Conservation (phyloP, 2,888 invertebrate genomes). For the Embidobia sp. region DNA sequence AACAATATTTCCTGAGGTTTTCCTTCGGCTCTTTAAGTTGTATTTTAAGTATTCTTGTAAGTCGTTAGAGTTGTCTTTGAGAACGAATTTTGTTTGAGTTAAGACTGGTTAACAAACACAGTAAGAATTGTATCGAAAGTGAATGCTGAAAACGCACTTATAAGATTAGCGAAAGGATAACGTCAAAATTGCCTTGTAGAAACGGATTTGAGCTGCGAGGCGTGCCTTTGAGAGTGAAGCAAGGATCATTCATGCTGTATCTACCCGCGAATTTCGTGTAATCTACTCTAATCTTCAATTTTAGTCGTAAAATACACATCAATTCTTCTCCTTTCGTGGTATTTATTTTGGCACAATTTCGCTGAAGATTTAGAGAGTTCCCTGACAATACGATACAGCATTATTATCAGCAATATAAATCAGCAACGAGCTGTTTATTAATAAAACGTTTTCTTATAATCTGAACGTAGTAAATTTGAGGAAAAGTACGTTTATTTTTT, state of each 20-base stretch:
- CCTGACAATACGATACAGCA: neutral
- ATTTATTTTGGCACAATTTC: conserved; percentile 29
- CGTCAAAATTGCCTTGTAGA: conserved; percentile 55
- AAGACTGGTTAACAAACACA: conserved; percentile 22
- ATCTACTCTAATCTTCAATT: conserved; percentile 58
- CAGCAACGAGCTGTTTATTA: too few species aligned
- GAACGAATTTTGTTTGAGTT: too few species aligned
- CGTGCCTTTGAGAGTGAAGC: conserved; percentile 70
- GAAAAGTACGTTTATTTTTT: too few species aligned
- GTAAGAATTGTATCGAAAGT: conserved; percentile 39
- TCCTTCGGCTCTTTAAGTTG: too few species aligned
- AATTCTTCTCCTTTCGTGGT: conserved; percentile 14
- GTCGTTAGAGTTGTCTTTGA: too few species aligned
- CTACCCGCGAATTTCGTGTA: conserved; percentile 49
- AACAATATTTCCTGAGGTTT: too few species aligned
- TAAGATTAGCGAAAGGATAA: conserved; percentile 57
- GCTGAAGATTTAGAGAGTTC: neutral
- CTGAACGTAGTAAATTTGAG: too few species aligned
- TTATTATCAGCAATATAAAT: neutral
- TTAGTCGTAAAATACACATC: conserved; percentile 25
- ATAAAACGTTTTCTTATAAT: too few species aligned
- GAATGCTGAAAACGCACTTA: conserved; percentile 55
- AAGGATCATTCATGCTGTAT: conserved; percentile 70
- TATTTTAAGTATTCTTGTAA: too few species aligned
- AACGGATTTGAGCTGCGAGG: conserved; percentile 68